These are phyloP conservation scores for Exephanes ischioxanthus DNA, from an alignment of 2,888 invertebrate genomes.

Conservation along the genomic window DNA sequence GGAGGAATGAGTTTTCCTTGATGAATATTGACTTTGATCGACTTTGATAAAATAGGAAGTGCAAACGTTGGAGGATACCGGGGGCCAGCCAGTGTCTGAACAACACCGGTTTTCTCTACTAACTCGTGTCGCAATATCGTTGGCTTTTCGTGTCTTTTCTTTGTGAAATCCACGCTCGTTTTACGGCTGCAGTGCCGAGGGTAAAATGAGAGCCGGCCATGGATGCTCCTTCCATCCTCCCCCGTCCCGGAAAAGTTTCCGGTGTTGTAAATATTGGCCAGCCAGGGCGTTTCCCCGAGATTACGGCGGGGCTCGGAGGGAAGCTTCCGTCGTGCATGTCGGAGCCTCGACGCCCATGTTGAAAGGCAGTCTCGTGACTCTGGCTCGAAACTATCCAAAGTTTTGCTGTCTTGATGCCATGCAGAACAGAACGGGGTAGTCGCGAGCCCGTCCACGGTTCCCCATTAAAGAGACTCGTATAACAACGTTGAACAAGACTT, in stretches of 20 bases:
- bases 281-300: constrained; percentile 58
- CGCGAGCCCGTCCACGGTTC: constrained; percentile 22
- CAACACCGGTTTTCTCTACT: constrained; percentile 37
- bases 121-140: constrained; percentile 39
- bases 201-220: constrained; percentile 32
- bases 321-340: constrained; percentile 40
- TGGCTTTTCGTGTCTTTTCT: neutral
- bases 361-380: constrained; percentile 57
- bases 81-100: constrained; percentile 9
- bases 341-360: constrained; percentile 46
- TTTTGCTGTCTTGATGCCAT: constrained; percentile 35
- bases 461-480: constrained; percentile 31
- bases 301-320: constrained; percentile 31
- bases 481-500: neutral
- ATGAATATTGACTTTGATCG: constrained; percentile 26
- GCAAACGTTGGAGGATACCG: neutral
- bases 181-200: constrained; percentile 14
- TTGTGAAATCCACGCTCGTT: constrained; percentile 18
- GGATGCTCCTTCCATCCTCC: constrained; percentile 22
- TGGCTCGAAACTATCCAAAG: constrained; percentile 53
- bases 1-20: neutral
- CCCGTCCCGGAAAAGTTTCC: constrained; percentile 40
- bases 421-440: constrained; percentile 23
- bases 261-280: constrained; percentile 63
- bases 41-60: neutral